Base-by-base conservation (phyloP, 1,140 invertebrate genomes). In the Marisa cornuarietis region DNA sequence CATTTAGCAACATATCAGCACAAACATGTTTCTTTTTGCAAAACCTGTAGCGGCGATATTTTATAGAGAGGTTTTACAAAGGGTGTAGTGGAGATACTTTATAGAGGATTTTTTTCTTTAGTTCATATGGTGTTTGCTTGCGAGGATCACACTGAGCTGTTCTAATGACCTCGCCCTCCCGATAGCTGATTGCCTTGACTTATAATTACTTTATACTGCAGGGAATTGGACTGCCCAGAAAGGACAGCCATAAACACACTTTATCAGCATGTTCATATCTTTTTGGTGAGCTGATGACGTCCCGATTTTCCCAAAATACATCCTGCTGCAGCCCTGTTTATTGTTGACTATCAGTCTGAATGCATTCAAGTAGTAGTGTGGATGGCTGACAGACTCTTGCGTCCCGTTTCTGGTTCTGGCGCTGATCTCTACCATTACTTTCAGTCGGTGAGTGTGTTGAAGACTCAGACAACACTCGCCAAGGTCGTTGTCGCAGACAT, bases 401-500 rank as follows among this genome's bases (percentile, higher is more conserved):
- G n/a, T 68, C 11, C 65, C 22, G 22, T 68, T 14, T 68, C 11
- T 68, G 65, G 65, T 68, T 24, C 65, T 68, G 0, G 6, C 11
- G 11, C 65, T n/a, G 26, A 13, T 24, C 18, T 75, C 63, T 63
- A 18, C 6, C 73, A 10, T 26, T 76, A 26, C 26, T 69, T 78
- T 72, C 72, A 79, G 79, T 76, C 62, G 26, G 71, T 77, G 20
- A 51, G 22, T 58, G 74, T 78, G 66, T 77, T 75, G 54, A 82
- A 51, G 22, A 83, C 71, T 10, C 71, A 76, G 71, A 72, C 31
- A 18, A 75, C 72, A 14, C 71, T 31, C 49, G 76, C 83, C 7
- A 63, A 20, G 20, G 68, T 85, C 31, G 22, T 84, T 7, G 63
- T 62, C 10, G n/a, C 68, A 14, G 78, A 87, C 72, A 82, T 85